Evolutionary conservation across 1,140 invertebrate species (phyloP).

Genomic region (Drosophila rufa): DNA sequence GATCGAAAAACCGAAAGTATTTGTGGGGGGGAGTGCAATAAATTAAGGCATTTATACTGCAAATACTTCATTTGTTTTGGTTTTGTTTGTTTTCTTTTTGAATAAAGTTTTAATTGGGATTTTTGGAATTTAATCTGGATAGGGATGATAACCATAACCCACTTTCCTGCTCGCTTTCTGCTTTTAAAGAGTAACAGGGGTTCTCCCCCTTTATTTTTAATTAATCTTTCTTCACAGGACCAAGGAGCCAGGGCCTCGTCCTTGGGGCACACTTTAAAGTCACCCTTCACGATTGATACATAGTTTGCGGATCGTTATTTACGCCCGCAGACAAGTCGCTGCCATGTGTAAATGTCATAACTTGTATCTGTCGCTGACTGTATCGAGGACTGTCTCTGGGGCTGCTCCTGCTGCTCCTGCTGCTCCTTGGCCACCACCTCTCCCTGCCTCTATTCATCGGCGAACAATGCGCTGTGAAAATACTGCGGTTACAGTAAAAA

Average conservation of each 20-base stretch:
- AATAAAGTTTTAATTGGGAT: no score
- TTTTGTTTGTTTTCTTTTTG: no score
- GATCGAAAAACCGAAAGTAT: no score
- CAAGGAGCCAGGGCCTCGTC: not conserved
- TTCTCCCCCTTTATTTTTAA: no score
- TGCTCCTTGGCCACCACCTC: constrained; percentile 4
- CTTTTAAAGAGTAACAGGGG: no score
- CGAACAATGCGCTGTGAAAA: constrained; percentile 59
- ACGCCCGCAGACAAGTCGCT: constrained; percentile 26
- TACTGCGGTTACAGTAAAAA: constrained; percentile 56
- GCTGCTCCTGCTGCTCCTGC: not conserved
- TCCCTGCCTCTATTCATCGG: constrained; percentile 24
- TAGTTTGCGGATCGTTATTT: constrained; percentile 28
- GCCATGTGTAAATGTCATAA: constrained; percentile 45
- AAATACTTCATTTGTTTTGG: no score
- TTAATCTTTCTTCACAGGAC: no score
- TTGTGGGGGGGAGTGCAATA: no score
- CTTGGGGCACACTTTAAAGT: constrained; percentile 16
- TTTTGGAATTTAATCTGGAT: no score
- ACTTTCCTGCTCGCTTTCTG: no score
- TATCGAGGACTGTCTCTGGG: not conserved
- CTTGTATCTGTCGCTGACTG: constrained; percentile 23
- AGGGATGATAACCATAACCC: no score
- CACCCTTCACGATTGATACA: not conserved
- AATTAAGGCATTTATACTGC: no score